Conservation (phyloP, 2,797 vertebrate genomes). For the Hipposideros larvatus region DNA sequence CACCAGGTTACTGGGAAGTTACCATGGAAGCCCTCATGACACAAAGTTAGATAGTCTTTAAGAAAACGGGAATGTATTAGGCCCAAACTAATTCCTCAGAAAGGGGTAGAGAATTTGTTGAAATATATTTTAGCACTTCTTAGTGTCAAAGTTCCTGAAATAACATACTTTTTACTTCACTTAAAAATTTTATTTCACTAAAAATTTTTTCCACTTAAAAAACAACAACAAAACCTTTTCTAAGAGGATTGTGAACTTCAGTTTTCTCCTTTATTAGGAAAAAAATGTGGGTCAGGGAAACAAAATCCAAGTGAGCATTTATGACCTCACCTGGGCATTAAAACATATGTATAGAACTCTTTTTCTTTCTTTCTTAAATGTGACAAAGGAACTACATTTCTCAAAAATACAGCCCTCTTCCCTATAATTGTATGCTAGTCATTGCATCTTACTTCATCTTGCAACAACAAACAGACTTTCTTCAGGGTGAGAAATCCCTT, state of each 20-base stretch:
- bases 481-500: slow-evolving; percentile 34
- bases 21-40: not conserved
- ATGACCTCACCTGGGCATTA: not conserved
- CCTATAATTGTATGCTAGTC: not conserved
- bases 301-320: slow-evolving; percentile 9
- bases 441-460: slow-evolving; percentile 41
- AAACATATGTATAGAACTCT: slow-evolving; percentile 18
- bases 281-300: slow-evolving; percentile 41
- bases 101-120: slow-evolving; percentile 9
- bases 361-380: slow-evolving; percentile 33
- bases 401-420: not conserved
- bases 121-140: slow-evolving; percentile 4
- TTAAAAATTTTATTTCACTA: slow-evolving; percentile 24
- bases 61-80: not conserved
- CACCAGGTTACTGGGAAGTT: not conserved
- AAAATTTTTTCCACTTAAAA: not conserved
- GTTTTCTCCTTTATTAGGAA: slow-evolving; percentile 61
- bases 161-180: slow-evolving; percentile 32
- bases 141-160: slow-evolving; percentile 42
- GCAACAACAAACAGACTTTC: slow-evolving; percentile 22
- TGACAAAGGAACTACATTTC: slow-evolving; percentile 47
- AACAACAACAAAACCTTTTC: not conserved
- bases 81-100: not conserved
- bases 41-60: slow-evolving; percentile 21
- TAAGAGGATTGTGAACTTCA: slow-evolving; percentile 60